phyloP scores from a whole-genome alignment of 2,113 vertebrate genomes.

The Actinemys pallida region DNA sequence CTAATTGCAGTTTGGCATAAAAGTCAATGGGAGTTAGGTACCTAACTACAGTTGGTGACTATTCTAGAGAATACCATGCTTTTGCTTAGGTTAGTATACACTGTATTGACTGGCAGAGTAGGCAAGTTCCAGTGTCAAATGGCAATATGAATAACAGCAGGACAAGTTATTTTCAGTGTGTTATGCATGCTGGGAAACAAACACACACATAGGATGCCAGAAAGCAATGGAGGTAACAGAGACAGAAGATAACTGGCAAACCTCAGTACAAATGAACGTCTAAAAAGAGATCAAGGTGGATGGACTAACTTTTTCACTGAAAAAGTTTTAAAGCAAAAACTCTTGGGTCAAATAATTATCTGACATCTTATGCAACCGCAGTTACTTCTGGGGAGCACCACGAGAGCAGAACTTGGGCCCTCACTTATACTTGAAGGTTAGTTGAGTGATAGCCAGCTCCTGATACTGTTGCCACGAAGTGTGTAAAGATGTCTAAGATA shows the following conservation, averaged over 20 bases:
- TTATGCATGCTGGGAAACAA: neutral
- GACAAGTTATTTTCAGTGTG: neutral
- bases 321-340: neutral
- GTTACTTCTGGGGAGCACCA: neutral
- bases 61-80: neutral
- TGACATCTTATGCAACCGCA: rapidly evolving
- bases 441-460: neutral
- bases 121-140: neutral
- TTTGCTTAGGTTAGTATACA: neutral
- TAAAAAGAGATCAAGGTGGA: neutral
- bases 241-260: neutral
- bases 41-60: neutral
- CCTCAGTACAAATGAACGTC: neutral
- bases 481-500: neutral
- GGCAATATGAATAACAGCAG: neutral
- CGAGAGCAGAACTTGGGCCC: neutral
- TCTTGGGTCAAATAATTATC: neutral
- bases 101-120: neutral
- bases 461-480: neutral
- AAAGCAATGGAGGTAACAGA: neutral
- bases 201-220: neutral
- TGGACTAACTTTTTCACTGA: neutral
- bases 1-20: neutral
- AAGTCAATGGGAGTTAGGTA: neutral
- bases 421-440: neutral